Evolutionary conservation across 37 sponge, comb jelly and placozoan species (phyloP).

Genomic region (Ianthella basta): DNA sequence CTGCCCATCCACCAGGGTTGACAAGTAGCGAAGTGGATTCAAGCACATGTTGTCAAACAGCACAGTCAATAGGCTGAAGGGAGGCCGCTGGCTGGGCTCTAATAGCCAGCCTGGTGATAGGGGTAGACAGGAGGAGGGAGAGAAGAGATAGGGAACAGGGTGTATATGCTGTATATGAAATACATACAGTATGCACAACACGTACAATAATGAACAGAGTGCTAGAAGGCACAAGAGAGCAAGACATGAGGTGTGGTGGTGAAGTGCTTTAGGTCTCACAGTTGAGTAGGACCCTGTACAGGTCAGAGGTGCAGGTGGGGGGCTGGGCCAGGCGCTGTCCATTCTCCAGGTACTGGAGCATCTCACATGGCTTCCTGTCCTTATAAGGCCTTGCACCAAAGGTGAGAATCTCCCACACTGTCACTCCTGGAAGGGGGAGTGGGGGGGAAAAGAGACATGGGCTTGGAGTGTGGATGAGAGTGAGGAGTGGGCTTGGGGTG

Average conservation of each 20-base stretch:
- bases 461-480: too few species aligned
- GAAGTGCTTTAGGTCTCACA: conserved; percentile 48
- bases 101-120: conserved; percentile 65
- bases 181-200: too few species aligned
- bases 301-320: conserved; percentile 56
- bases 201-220: too few species aligned
- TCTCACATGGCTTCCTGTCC: conserved; percentile 45
- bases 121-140: too few species aligned
- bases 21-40: conserved; percentile 63
- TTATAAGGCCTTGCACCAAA: conserved; percentile 77
- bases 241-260: too few species aligned
- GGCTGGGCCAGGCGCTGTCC: conserved; percentile 79
- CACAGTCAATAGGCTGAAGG: conserved; percentile 47
- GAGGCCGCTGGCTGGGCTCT: conserved; percentile 69
- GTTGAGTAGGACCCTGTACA: conserved; percentile 66
- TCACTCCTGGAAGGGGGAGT: conserved; percentile 56
- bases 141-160: too few species aligned
- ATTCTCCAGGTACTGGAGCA: conserved; percentile 46
- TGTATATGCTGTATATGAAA: too few species aligned
- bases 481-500: too few species aligned
- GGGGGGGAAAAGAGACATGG: too few species aligned
- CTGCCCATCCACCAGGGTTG: conserved; percentile 5
- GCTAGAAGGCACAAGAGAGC: too few species aligned
- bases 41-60: conserved; percentile 41
- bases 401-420: conserved; percentile 92